Evolutionary conservation across 2,888 invertebrate species (phyloP), one percentile per base, ranked within the genome.

Genomic region (Hoplodrina ambigua): DNA sequence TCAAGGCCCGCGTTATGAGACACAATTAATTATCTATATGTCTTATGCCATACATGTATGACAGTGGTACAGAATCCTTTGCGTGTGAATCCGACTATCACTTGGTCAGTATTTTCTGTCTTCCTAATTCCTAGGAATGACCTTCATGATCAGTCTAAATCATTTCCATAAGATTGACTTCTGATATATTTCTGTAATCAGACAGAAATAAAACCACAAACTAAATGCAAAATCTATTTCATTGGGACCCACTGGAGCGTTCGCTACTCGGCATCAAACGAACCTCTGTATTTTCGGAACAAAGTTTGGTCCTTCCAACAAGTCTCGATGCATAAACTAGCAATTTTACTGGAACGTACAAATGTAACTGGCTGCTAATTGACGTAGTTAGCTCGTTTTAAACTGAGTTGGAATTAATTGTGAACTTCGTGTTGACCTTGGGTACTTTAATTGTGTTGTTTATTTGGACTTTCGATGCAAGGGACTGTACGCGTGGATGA

Each of bases 361-460:
- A 72, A 66, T 56, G 66, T 73, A 59, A 78, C 66, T 60, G 33
- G 55, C 74, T 79, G 55, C n/a, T 76, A 76, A 76, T 79, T 60
- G 55, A 54, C n/a, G 54, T 37, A 74, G 79, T 79, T 76, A 46
- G 53, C 59, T 55, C 37, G 65, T 75, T 76, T 37, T 25, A 66
- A 74, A 79, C 62, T 63, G 10, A 67, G 56, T 74, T 75, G 10
- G 54, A 62, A 61, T 69, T 63, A 69, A 63, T 74, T 46, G 53
- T 59, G 30, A 50, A 74, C 20, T 50, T n/a, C 58, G 1, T 78
- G 50, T 72, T 77, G 49, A 62, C 54, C 55, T 62, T 73, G 33
- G 41, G 49, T n/a, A 49, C 33, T 55, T 41, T 66, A 17, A 52
- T 62, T 50, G 20, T 56, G 25, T 72, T 78, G 30, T 64, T 59